Conservation (phyloP, 2,797 vertebrate genomes). For the Galaxias olidus region DNA sequence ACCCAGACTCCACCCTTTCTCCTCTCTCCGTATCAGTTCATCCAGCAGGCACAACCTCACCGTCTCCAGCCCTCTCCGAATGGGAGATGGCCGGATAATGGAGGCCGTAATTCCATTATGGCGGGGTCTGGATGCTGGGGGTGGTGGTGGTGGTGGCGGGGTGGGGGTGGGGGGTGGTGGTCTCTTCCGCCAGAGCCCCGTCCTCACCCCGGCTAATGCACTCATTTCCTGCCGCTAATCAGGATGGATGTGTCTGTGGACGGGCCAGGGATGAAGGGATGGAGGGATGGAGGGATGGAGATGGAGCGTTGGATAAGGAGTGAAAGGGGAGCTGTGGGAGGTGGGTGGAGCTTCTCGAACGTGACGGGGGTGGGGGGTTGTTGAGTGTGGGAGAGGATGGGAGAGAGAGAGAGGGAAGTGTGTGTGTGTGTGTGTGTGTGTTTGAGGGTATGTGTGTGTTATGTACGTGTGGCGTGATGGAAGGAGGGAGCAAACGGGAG, state of each 20-base stretch:
- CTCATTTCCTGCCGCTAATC: constrained; percentile 63
- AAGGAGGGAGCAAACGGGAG: background rate
- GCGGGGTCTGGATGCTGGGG: constrained; percentile 12
- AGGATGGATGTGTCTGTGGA: constrained; percentile 34
- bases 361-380: too few species aligned
- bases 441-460: too few species aligned
- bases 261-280: constrained; percentile 14
- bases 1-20: constrained; percentile 2
- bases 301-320: background rate
- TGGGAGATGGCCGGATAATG: constrained; percentile 62
- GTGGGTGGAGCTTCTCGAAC: too few species aligned
- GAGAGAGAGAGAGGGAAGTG: too few species aligned
- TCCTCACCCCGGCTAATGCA: constrained; percentile 60
- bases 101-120: constrained; percentile 61
- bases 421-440: too few species aligned
- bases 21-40: background rate
- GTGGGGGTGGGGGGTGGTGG: constrained; percentile 7
- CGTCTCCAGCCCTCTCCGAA: background rate
- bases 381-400: too few species aligned
- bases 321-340: too few species aligned
- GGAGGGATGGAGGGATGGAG: background rate
- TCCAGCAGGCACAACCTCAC: background rate
- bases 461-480: too few species aligned
- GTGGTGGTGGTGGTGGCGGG: constrained; percentile 1
- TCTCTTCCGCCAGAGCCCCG: constrained; percentile 10